Conservation (phyloP, 92 coral and sea anemone genomes). For the Siderastrea siderea region DNA sequence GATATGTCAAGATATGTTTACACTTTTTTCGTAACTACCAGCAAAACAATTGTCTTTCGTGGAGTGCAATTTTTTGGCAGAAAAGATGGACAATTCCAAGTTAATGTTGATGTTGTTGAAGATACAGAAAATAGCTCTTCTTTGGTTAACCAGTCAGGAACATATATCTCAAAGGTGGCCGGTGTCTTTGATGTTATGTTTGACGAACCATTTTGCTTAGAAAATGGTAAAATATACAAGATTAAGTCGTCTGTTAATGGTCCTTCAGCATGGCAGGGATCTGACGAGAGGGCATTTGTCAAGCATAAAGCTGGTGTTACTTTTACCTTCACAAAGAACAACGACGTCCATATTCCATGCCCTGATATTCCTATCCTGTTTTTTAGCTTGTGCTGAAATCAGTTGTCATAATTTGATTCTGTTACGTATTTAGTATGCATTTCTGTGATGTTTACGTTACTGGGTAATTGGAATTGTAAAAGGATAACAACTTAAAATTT, state of each 20-base stretch:
- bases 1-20: neutral
- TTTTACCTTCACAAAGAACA: neutral
- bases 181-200: constrained; percentile 4
- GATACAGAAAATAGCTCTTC: neutral
- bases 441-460: too few species aligned
- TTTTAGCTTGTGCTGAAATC: neutral
- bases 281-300: neutral
- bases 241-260: neutral
- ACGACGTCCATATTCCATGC: neutral
- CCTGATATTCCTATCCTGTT: neutral
- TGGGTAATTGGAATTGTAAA: too few species aligned
- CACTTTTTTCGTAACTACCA: neutral
- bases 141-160: neutral
- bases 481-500: too few species aligned
- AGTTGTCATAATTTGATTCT: too few species aligned
- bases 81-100: neutral
- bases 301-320: neutral
- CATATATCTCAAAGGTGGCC: neutral
- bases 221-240: neutral
- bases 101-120: neutral
- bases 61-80: neutral
- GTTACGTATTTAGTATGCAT: too few species aligned
- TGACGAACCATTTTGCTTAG: neutral
- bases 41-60: neutral
- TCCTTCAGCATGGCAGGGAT: neutral